Base-by-base conservation (phyloP, 2,888 invertebrate species). In the Ophioninae sp. region DNA sequence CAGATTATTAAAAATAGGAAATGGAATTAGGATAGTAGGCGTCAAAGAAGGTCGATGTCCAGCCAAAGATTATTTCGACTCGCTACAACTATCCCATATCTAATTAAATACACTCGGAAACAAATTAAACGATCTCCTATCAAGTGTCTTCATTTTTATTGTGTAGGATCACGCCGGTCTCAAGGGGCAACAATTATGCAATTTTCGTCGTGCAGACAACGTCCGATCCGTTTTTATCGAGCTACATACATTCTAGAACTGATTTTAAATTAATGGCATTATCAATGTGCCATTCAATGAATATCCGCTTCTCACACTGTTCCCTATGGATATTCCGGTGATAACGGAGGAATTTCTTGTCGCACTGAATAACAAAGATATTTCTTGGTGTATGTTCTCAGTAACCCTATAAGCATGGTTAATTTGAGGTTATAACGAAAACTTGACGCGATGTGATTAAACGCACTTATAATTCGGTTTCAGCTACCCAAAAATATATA, bases 181-280 rank as follows among this genome's bases (percentile, higher is more conserved):
- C 56, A 62, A 78, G 73, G 30, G 20, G 61, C 61, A 30, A 72
- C 50, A 62, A 61, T 72, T 68, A 44, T 44, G 44, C 72, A 72
- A 77, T 61, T 72, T 37, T 21, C 65, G 64, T 72, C 72, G 61
- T 44, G 81, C 76, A 81, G 67, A 21, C 50, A 76, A 17, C 50
- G 23, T 17, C 21, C 44, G 39, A 6, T 21, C 23, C 56, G 62
- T 69, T 80, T 17, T 41, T 44, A 8, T 44, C 10, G 3, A 44
- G 10, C 10, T 44, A 44, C 7, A 44, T 44, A 44, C 13, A 44
- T 44, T 10, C 13, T 2, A 13, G 7, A 44, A 44, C 13, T 44
- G 44, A 44, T 13, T 10, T 44, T 44, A 44, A 13, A 44, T 44
- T 44, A 44, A 44, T 44, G 13, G 44, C 2, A 23, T 39, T 2